Conservation (phyloP, 2,113 vertebrate species). For the Alosa alosa region DNA sequence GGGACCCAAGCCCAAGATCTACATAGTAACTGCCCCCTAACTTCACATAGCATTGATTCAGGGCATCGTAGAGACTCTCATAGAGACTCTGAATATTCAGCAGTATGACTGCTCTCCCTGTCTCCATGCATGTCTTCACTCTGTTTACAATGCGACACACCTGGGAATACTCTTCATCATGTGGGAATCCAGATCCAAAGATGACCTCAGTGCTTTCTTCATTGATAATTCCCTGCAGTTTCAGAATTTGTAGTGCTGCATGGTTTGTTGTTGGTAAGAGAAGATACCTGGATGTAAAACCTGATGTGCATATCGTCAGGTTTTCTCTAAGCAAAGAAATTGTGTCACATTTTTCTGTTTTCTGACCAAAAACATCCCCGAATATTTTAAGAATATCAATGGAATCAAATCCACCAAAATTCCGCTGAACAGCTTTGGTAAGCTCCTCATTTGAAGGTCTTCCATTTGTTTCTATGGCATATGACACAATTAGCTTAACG, state of each 20-base stretch:
- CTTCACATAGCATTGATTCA: conserved; percentile 83
- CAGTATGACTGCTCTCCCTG: conserved; percentile 72
- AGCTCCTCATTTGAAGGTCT: conserved; percentile 34
- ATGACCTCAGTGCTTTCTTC: conserved; percentile 73
- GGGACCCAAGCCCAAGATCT: conserved; percentile 80
- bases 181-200: conserved; percentile 81
- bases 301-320: conserved; percentile 28
- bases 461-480: conserved; percentile 12
- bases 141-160: conserved; percentile 80
- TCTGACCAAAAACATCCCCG: conserved; percentile 12
- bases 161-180: conserved; percentile 81
- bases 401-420: conserved; percentile 54
- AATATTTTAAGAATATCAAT: conserved; percentile 38
- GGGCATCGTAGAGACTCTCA: conserved; percentile 81
- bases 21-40: conserved; percentile 81
- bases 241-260: conserved; percentile 52
- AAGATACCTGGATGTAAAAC: conserved; percentile 52
- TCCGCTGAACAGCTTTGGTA: conserved; percentile 50
- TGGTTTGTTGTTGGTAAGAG: conserved; percentile 58
- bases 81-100: conserved; percentile 82
- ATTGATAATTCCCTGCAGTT: conserved; percentile 48
- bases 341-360: conserved; percentile 15
- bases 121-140: conserved; percentile 83
- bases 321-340: conserved; percentile 50
- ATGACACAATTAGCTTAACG: conserved; percentile 49